Evolutionary conservation across 2,888 invertebrate genomes (phyloP).

Genomic region (Brachyopa scutellaris): DNA sequence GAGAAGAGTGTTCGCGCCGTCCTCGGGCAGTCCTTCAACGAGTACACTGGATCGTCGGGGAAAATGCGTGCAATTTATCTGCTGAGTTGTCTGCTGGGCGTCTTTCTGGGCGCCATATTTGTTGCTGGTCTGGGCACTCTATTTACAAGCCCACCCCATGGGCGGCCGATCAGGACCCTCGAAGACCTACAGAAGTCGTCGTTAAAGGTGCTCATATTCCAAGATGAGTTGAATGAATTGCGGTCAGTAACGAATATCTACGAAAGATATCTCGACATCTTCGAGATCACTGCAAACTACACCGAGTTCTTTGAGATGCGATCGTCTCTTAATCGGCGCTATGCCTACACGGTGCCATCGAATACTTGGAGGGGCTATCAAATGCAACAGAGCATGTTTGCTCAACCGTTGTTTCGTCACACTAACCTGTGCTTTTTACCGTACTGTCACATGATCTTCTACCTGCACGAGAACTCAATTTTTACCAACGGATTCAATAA

Average conservation of each 20-base stretch:
- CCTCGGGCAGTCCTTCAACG: slow-evolving; percentile 3
- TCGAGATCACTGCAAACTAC: background rate
- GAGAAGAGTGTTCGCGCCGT: slow-evolving; percentile 3
- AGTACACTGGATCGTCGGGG: background rate
- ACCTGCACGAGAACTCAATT: slow-evolving; percentile 1
- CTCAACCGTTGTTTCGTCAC: background rate
- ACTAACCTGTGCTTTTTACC: background rate
- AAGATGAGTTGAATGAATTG: background rate
- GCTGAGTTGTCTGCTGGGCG: background rate
- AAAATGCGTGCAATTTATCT: slow-evolving; percentile 8
- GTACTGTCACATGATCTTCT: background rate
- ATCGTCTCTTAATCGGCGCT: background rate
- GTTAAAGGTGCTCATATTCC: background rate
- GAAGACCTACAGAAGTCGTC: slow-evolving; percentile 3
- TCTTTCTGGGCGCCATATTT: background rate
- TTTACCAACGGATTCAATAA: background rate
- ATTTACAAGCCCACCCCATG: background rate
- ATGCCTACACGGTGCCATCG: background rate
- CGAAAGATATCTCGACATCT: background rate
- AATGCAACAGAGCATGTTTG: background rate
- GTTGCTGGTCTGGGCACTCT: background rate
- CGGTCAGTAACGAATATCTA: background rate
- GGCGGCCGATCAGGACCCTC: background rate
- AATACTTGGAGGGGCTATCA: background rate
- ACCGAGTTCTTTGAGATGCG: background rate